A percentile compares a stretch with the other conserved stretches of the same genome.
These are phyloP conservation scores for Papilio aristodemus DNA, from an alignment of 1,140 invertebrate species.

Conservation along the genomic window DNA sequence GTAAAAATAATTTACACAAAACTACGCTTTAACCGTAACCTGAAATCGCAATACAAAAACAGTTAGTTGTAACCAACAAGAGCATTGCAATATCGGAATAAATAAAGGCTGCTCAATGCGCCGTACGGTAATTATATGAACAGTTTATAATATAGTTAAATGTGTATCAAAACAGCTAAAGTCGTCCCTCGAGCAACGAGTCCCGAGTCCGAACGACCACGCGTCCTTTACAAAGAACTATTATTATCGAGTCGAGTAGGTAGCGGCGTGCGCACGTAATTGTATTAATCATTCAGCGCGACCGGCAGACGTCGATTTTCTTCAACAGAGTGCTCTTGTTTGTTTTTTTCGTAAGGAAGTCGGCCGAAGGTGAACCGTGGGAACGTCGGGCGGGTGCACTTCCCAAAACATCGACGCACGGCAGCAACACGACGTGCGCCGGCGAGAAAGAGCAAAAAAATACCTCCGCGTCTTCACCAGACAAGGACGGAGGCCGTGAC, in stretches of 20 bases:
- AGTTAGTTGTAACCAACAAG: conserved; percentile 3
- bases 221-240: conserved; percentile 74
- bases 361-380: conserved; percentile 78
- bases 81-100: conserved; percentile 1
- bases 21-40: neutral
- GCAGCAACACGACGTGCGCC: conserved; percentile 75
- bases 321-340: conserved; percentile 78
- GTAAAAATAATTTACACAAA: neutral
- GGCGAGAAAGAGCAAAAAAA: conserved; percentile 50
- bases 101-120: neutral
- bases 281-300: conserved; percentile 79
- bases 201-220: conserved; percentile 54
- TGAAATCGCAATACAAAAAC: conserved; percentile 7
- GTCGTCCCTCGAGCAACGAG: conserved; percentile 37
- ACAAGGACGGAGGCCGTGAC: conserved; percentile 62
- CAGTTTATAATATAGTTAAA: conserved; percentile 30
- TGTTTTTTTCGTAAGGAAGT: conserved; percentile 80
- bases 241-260: conserved; percentile 70
- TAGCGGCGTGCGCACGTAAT: conserved; percentile 76
- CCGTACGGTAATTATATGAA: conserved; percentile 9
- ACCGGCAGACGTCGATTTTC: conserved; percentile 79
- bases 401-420: conserved; percentile 80
- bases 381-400: conserved; percentile 79
- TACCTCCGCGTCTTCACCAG: conserved; percentile 27
- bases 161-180: conserved; percentile 38